Base-by-base conservation (phyloP, 2,113 vertebrate genomes). In the Zingel zingel region DNA sequence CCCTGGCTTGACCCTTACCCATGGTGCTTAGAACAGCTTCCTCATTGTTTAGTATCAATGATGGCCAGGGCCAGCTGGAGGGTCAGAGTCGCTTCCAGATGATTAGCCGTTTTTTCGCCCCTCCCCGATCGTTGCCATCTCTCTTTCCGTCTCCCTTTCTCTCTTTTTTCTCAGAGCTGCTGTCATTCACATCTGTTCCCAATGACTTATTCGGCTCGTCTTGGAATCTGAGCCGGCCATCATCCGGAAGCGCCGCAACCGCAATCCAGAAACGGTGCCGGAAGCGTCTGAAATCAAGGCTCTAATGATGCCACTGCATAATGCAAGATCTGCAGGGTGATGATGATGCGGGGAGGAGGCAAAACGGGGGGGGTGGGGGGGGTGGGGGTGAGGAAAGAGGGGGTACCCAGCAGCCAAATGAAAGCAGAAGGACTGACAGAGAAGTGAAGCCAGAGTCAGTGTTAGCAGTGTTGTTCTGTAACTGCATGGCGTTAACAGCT, bases 281-380 rank as follows among this genome's bases (percentile, higher is more conserved):
- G 94, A 95, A 97, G 96, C 95, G 91, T 94, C 93, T 94, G 94
- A 95, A 96, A 88, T 96, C 95, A 93, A 95, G 94, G 95, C 96
- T 96, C 94, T 97, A 97, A 97, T 97, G 96, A 97, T 96, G 95
- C 94, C 87, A 85, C 96, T 96, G 96, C 96, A 97, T 98, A 96
- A 97, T 97, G 95, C 93, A 96, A 95, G 95, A 96, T 97, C 95
- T 96, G 95, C 95, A 56, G 84, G 81, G 77, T 72, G 88, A 86
- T 25, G 88, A 79, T 48, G 76, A 45, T 64, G 84, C 0, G 2
- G 56, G 74, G 62, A 18, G 25, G 33, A 58, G 45, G 78, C 16
- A 33, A 30, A 19, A n/a, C 39, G 39, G 13, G 8, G 56, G 36
- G 39, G 48, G 16, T 23, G 23, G 39, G 13, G 8, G 56, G 36